A percentile compares a stretch with the other conserved stretches of the same genome.
These are phyloP conservation scores for Ellobium chinense DNA, from an alignment of 2,888 invertebrate genomes.

Conservation along the genomic window DNA sequence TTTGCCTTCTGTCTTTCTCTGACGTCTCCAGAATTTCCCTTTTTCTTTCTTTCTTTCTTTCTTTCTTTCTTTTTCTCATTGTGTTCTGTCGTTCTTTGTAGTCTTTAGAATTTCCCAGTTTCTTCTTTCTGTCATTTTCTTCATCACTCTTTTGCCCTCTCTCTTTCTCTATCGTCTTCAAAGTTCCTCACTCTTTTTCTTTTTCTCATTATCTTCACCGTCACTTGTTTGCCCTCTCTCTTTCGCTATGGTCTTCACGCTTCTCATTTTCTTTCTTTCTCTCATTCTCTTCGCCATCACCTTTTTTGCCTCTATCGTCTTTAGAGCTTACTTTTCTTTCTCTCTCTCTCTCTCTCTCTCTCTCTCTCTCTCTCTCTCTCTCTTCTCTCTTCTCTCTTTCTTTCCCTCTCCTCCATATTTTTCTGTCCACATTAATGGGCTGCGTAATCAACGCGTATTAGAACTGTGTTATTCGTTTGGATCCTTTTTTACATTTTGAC, in stretches of 20 bases:
- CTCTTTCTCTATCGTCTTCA: not conserved
- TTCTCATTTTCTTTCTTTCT: not conserved
- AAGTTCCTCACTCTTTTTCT: not conserved
- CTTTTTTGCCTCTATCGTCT: not conserved
- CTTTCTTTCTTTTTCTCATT: not conserved
- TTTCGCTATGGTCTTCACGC: not conserved
- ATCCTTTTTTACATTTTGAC: no score
- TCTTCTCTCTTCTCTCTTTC: not conserved
- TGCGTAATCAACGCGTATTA: no score
- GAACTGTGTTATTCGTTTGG: no score
- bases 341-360: not conserved
- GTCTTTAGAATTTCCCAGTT: not conserved
- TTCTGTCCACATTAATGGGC: no score
- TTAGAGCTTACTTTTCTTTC: not conserved
- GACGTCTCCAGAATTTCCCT: no score
- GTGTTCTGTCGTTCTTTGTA: not conserved
- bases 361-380: not conserved
- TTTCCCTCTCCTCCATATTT: not conserved
- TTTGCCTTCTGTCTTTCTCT: no score
- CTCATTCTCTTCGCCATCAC: constrained; percentile 18
- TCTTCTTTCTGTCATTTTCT: not conserved
- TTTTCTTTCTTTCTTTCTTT: not conserved
- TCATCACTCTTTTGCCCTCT: not conserved
- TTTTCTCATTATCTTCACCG: not conserved
- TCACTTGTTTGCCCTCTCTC: not conserved